These are phyloP conservation scores for Drosophila mimica DNA, from an alignment of 2,888 invertebrate genomes.

Conservation along the genomic window DNA sequence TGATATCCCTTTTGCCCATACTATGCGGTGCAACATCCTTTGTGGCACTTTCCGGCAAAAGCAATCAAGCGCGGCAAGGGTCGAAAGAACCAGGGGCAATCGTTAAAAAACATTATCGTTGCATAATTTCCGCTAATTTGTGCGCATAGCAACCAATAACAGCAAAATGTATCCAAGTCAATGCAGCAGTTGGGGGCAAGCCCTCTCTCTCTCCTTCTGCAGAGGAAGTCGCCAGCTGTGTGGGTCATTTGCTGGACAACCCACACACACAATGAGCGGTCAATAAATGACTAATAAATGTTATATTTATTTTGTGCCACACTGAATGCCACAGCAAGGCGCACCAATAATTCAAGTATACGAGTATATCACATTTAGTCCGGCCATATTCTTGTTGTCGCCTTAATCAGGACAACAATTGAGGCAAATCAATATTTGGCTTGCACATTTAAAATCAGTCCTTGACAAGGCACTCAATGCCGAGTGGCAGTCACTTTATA, in stretches of 20 bases:
- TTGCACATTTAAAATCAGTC: conserved; percentile 43
- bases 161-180: conserved; percentile 28
- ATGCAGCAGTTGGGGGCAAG: neutral
- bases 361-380: conserved; percentile 14
- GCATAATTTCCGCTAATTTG: conserved; percentile 74
- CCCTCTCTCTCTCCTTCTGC: neutral
- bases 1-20: neutral
- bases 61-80: conserved; percentile 19
- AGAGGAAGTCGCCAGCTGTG: conserved; percentile 60
- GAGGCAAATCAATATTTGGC: conserved; percentile 69
- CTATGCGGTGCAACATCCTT: neutral
- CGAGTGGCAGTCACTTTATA: conserved; percentile 27
- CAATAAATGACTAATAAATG: conserved; percentile 72
- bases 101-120: conserved; percentile 60
- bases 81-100: conserved; percentile 5
- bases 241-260: conserved; percentile 64
- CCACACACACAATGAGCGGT: conserved; percentile 49
- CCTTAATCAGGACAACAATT: conserved; percentile 54
- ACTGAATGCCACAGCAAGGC: conserved; percentile 31
- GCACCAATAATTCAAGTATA: conserved; percentile 15
- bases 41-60: conserved; percentile 8
- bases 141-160: conserved; percentile 39
- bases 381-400: conserved; percentile 16
- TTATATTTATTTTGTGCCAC: conserved; percentile 65
- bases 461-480: conserved; percentile 17